Percentiles rank a stretch among this genome's conserved stretches.
These are phyloP conservation scores for Magallana ariakensis DNA, from an alignment of 1,140 invertebrate genomes.

Conservation along the genomic window DNA sequence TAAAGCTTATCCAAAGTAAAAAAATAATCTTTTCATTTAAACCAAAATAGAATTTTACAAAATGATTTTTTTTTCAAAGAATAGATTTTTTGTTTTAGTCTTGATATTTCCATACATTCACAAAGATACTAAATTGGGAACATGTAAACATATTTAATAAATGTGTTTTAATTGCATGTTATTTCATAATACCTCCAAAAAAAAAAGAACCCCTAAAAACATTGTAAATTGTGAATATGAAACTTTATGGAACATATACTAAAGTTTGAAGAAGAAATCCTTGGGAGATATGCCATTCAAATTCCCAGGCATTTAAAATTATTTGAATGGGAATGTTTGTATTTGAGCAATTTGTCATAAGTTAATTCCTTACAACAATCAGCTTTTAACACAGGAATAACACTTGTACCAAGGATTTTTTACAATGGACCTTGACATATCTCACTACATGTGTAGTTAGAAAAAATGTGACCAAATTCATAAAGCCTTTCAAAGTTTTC, in stretches of 20 bases:
- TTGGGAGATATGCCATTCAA: neutral
- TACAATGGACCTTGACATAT: neutral
- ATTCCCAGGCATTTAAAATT: conserved; percentile 30
- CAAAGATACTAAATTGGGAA: neutral
- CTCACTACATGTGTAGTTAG: too few species aligned
- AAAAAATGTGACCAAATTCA: too few species aligned
- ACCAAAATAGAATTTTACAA: too few species aligned
- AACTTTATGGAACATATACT: neutral
- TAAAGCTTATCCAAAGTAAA: too few species aligned
- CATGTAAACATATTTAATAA: neutral
- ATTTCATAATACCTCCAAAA: too few species aligned
- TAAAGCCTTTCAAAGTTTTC: too few species aligned
- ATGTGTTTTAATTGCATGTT: too few species aligned
- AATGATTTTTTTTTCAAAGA: too few species aligned
- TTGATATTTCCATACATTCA: neutral
- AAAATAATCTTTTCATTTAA: too few species aligned
- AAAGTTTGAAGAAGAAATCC: neutral
- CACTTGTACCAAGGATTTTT: neutral
- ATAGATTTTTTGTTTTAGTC: too few species aligned
- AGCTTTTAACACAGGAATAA: neutral
- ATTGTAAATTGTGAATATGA: neutral
- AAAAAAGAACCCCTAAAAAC: too few species aligned
- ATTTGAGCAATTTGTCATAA: conserved; percentile 32
- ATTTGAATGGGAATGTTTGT: conserved; percentile 23
- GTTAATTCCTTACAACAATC: conserved; percentile 20